Evolutionary conservation across 2,888 invertebrate genomes (phyloP).

Genomic region (Agrotis exclamationis): DNA sequence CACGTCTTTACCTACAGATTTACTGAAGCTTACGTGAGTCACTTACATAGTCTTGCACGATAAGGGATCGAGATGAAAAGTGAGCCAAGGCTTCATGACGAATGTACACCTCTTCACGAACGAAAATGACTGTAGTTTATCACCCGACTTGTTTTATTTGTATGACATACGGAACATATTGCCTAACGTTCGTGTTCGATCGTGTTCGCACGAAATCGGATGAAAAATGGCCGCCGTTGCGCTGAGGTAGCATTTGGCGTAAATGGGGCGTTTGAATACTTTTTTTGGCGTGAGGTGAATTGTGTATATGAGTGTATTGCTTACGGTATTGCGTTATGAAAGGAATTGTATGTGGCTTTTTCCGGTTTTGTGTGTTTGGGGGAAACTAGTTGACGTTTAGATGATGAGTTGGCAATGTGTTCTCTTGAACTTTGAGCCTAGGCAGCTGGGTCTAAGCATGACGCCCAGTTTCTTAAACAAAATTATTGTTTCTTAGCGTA

Average conservation of each 20-base stretch:
- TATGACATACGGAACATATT: slow-evolving; percentile 71
- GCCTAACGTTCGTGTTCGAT: slow-evolving; percentile 65
- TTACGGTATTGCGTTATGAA: slow-evolving; percentile 48
- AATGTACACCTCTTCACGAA: slow-evolving; percentile 75
- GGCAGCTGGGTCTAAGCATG: too few relatives aligned
- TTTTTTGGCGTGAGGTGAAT: slow-evolving; percentile 62
- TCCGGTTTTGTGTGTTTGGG: slow-evolving; percentile 3
- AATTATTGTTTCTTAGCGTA: too few relatives aligned
- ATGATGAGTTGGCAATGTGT: slow-evolving; percentile 20
- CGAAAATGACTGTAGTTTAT: slow-evolving; percentile 78
- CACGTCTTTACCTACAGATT: slow-evolving; percentile 59
- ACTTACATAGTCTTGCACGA: slow-evolving; percentile 60
- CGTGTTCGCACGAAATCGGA: slow-evolving; percentile 62
- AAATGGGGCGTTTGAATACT: slow-evolving; percentile 65
- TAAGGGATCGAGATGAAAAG: slow-evolving; percentile 78
- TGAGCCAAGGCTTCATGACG: slow-evolving; percentile 75
- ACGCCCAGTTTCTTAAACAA: too few relatives aligned
- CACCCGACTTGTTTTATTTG: slow-evolving; percentile 78
- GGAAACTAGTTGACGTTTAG: not conserved
- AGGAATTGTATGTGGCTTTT: slow-evolving; percentile 37
- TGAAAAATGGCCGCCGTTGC: slow-evolving; percentile 66
- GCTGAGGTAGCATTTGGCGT: slow-evolving; percentile 69
- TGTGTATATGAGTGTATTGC: slow-evolving; percentile 60
- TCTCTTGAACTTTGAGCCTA: too few relatives aligned
- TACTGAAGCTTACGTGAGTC: slow-evolving; percentile 61